Conservation (phyloP, 2,113 vertebrate genomes). For the Odontophorus gujanensis region DNA sequence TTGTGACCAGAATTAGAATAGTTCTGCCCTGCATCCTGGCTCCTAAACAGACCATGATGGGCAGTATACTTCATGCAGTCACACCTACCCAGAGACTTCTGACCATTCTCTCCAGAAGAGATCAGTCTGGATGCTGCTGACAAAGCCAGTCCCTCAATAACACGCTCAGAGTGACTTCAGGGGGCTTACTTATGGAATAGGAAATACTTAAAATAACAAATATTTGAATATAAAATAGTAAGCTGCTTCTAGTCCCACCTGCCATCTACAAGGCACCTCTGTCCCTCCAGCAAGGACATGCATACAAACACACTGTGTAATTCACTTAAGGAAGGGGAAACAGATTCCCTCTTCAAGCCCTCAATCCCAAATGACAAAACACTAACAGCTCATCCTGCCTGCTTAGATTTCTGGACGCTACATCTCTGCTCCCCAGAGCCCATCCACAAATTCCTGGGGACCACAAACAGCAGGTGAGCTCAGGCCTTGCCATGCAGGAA, state of each 20-base stretch:
- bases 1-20: background rate
- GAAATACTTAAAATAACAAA: background rate
- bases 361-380: fast-evolving
- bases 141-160: background rate
- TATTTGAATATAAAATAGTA: fast-evolving
- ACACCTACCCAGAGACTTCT: background rate
- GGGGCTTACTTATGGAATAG: background rate
- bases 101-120: fast-evolving
- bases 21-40: background rate
- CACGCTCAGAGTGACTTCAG: background rate
- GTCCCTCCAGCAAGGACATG: background rate
- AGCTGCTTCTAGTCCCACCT: background rate
- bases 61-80: background rate
- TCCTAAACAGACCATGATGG: background rate
- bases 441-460: background rate
- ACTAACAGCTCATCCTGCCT: background rate
- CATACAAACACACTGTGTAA: fast-evolving
- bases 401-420: background rate
- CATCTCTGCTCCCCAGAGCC: background rate
- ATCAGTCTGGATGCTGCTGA: background rate
- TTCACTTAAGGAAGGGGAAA: background rate
- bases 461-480: background rate
- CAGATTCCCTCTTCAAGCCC: background rate
- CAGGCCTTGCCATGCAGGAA: background rate
- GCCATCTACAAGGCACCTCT: background rate